phyloP scores from a whole-genome alignment of 2,888 invertebrate genomes.

The Salticus scenicus region DNA sequence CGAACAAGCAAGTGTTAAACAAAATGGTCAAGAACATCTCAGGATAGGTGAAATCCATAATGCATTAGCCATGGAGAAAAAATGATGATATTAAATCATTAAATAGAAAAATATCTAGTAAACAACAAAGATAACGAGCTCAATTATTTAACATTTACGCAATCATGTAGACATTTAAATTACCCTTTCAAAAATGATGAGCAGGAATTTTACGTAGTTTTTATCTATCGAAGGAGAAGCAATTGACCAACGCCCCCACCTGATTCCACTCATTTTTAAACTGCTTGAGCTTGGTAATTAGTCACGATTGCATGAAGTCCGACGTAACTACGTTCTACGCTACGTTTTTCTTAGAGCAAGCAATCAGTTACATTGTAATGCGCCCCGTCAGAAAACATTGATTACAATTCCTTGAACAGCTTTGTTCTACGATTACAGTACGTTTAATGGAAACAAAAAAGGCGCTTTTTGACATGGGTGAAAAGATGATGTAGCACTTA shows the following conservation, averaged over 20 bases:
- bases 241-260: constrained; percentile 67
- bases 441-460: too few relatives aligned
- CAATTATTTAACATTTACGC: constrained; percentile 67
- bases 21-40: too few relatives aligned
- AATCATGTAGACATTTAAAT: constrained; percentile 68
- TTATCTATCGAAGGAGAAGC: constrained; percentile 59
- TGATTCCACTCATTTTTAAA: constrained; percentile 19
- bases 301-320: constrained; percentile 48
- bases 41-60: constrained; percentile 65
- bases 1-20: too few relatives aligned
- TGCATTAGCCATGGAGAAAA: constrained; percentile 32
- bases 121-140: constrained; percentile 68
- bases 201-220: constrained; percentile 54
- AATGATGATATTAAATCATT: constrained; percentile 56
- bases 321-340: neutral
- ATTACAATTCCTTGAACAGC: too few relatives aligned
- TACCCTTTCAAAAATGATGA: constrained; percentile 67
- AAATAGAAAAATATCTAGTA: constrained; percentile 40
- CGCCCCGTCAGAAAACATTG: neutral
- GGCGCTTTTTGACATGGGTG: too few relatives aligned
- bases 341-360: neutral
- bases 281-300: constrained; percentile 45
- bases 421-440: too few relatives aligned
- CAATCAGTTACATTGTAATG: constrained; percentile 29
- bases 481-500: too few relatives aligned